Evolutionary conservation across 2,113 vertebrate genomes (phyloP), one percentile per base, ranked within the genome.

Genomic region (Clarias magur): DNA sequence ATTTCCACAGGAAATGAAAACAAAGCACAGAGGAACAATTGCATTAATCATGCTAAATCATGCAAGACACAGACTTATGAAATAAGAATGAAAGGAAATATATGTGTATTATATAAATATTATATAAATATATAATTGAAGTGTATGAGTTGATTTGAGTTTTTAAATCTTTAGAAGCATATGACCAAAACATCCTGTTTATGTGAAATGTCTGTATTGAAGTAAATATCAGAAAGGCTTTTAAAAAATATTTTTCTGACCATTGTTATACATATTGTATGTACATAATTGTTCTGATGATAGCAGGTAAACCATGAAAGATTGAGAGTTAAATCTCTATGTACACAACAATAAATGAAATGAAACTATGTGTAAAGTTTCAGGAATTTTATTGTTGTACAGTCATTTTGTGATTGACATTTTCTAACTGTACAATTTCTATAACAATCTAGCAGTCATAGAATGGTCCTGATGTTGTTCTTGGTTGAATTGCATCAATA

Each of bases 401-500:
- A 78, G 21, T 15, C 3, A 53, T 75, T 6, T 75, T 78, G 53
- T 38, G 59, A n/a, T 68, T 17, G 27, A 27, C 81, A 83, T 48
- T n/a, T n/a, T 48, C 8, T n/a, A n/a, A n/a, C 21, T 27, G 42
- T 27, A 68, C 23, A 42, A 78, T 78, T 67, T 54, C 27, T 54
- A 54, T 3, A 67, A 11, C 38, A 67, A 3, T 82, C 54, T 54
- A 62, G 2, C 12, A 54, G 3, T 27, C 9, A 67, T 16, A 10
- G 42, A n/a, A 53, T 21, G 1, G 1, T 65, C 8, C 0, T 53
- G 7, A 3, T 65, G 8, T n/a, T 63, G 6, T 21, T 56, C 23
- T 83, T 67, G 82, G 82, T 34, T 2, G 11, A 42, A 88, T 84
- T 48, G 6, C 4, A 12, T 72, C 34, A 62, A 84, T 88, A 16